Percentiles rank a stretch among this genome's conserved stretches.
Evolutionary conservation across 1,140 invertebrate species (phyloP).

Genomic region (Globodera rostochiensis): DNA sequence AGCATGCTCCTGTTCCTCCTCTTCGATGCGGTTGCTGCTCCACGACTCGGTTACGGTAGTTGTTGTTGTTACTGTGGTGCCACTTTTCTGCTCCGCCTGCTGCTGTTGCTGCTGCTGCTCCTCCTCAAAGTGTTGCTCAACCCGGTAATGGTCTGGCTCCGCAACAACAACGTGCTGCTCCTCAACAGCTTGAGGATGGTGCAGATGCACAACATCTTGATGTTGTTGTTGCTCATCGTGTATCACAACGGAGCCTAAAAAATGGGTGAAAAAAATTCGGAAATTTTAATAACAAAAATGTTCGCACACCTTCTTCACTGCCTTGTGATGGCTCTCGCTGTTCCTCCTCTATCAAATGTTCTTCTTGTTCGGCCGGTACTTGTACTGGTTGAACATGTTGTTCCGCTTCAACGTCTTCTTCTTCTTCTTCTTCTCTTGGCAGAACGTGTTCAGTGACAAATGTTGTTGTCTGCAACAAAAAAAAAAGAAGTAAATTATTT

Average conservation of each 20-base stretch:
- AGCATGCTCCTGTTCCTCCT: background rate
- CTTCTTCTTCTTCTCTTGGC: slow-evolving; percentile 28
- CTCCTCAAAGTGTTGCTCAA: background rate
- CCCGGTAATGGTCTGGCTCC: background rate
- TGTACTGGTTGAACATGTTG: background rate
- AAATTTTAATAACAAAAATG: slow-evolving; percentile 1
- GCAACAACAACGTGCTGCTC: background rate
- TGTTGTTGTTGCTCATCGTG: slow-evolving; percentile 1
- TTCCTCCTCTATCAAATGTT: background rate
- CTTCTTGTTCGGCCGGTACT: background rate
- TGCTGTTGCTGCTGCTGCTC: background rate
- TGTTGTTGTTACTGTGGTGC: background rate
- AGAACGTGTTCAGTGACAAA: slow-evolving; percentile 47
- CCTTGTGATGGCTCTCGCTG: slow-evolving; percentile 20
- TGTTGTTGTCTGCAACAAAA: slow-evolving; percentile 43
- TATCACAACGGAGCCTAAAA: slow-evolving; percentile 8
- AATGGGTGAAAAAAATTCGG: background rate
- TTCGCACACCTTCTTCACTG: background rate
- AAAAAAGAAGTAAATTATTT: background rate
- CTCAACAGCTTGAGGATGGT: background rate
- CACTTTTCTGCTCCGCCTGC: background rate
- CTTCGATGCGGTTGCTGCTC: background rate
- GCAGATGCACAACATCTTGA: background rate
- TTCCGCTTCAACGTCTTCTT: slow-evolving; percentile 31
- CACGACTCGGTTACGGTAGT: slow-evolving; percentile 4